These are phyloP conservation scores for Gymnocheta viridis DNA, from an alignment of 2,888 invertebrate species.

Conservation along the genomic window DNA sequence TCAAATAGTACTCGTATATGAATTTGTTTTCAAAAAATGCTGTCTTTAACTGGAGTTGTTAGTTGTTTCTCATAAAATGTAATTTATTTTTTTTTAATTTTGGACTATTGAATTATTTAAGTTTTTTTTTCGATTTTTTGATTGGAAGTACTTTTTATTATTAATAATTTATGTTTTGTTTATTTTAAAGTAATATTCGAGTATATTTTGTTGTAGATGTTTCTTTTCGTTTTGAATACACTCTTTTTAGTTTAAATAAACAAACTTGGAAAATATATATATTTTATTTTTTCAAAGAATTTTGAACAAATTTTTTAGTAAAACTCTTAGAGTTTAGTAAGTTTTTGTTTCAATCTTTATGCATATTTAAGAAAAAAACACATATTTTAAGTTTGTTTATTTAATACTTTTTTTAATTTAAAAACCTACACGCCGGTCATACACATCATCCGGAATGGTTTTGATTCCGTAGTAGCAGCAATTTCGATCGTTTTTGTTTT, in stretches of 20 bases:
- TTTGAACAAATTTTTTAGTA: slow-evolving; percentile 1
- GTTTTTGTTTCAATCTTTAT: slow-evolving; percentile 5
- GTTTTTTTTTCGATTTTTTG: slow-evolving; percentile 1
- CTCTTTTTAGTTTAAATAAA: slow-evolving; percentile 53
- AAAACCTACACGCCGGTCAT: not conserved
- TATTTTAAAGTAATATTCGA: slow-evolving; percentile 66
- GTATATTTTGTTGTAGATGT: slow-evolving; percentile 53
- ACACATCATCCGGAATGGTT: not conserved
- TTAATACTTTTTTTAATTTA: not conserved
- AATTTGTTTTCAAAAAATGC: slow-evolving; percentile 13
- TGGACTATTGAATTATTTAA: slow-evolving; percentile 55
- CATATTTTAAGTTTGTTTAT: slow-evolving; percentile 33
- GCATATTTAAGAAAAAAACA: not conserved
- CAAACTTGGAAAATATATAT: slow-evolving; percentile 32
- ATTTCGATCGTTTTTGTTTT: not conserved
- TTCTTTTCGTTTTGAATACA: slow-evolving; percentile 52
- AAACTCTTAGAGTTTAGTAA: slow-evolving; percentile 52
- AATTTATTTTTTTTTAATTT: slow-evolving; percentile 42
- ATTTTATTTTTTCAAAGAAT: not conserved
- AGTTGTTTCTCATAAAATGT: not conserved
- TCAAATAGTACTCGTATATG: slow-evolving; percentile 1
- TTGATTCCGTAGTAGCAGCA: too few species aligned
- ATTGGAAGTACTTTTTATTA: slow-evolving; percentile 52
- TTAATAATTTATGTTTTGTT: slow-evolving; percentile 12
- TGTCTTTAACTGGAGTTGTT: not conserved